A percentile compares a stretch with the other conserved stretches of the same genome.
phyloP scores from a whole-genome alignment of 2,888 invertebrate genomes.

The Agelastica alni region DNA sequence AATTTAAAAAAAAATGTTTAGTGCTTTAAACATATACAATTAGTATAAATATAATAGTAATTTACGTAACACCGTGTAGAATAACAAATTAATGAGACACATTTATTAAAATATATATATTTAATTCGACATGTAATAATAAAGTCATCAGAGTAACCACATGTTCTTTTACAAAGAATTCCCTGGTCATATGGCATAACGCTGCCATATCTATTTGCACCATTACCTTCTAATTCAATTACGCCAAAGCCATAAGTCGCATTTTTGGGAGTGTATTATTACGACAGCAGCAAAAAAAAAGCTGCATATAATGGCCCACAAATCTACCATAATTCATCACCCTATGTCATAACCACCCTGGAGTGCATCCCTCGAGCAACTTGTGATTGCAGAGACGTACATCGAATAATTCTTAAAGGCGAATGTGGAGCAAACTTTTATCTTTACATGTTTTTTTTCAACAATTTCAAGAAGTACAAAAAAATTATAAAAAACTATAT shows the following conservation, averaged over 20 bases:
- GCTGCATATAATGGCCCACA: slow-evolving; percentile 26
- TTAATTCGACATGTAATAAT: background rate
- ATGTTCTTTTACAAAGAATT: background rate
- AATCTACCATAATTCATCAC: slow-evolving; percentile 28
- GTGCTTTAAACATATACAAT: background rate
- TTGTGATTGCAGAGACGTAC: slow-evolving; percentile 1
- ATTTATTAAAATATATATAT: background rate
- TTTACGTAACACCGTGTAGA: no score
- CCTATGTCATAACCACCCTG: slow-evolving; percentile 22
- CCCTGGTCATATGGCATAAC: background rate
- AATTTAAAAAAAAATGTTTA: background rate
- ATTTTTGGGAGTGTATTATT: slow-evolving; percentile 23
- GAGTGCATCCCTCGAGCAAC: slow-evolving; percentile 22
- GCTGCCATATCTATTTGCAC: slow-evolving; percentile 7
- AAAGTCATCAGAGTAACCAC: background rate
- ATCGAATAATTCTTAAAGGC: no score
- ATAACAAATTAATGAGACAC: no score
- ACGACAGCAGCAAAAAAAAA: slow-evolving; percentile 17
- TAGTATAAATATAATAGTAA: no score
- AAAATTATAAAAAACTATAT: no score
- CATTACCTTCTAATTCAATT: slow-evolving; percentile 20
- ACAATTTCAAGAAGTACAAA: background rate
- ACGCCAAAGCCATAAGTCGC: slow-evolving; percentile 11
- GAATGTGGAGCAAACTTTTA: background rate
- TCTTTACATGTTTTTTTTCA: no score